Evolutionary conservation across 2,888 invertebrate species (phyloP), one percentile per base, ranked within the genome.

Genomic region (Polymixis lichenea): DNA sequence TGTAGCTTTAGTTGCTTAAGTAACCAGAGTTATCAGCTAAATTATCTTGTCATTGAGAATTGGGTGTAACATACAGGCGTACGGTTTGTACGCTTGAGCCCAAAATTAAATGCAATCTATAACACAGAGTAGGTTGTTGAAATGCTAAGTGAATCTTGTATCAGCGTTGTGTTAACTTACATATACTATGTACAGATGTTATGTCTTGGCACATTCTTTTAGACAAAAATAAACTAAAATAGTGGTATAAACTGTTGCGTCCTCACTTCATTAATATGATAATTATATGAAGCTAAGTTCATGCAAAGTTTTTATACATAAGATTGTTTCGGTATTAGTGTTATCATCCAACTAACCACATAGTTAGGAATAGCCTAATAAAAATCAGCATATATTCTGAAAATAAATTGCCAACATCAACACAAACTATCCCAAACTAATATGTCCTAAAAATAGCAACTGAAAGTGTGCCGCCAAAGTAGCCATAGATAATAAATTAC

Each of bases 401-500:
- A 13, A 49, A 46, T 38, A 25, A 51, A 56, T 5, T n/a, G 25
- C 11, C n/a, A 46, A 32, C 7, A 13, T 1, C 1, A 17, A 15
- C 49, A 7, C 9, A 15, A 56, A 17, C 13, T 0, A 53, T 38
- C 4, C 51, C n/a, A 6, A 75, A 82, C 49, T 65, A 49, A 55
- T 19, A 67, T 22, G 9, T 60, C 25, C 72, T 19, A 77, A 77
- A 67, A 71, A 83, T 72, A 51, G 28, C 19, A 28, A 28, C 43
- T 67, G 13, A 70, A 60, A 68, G 13, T 46, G 32, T 43, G 13
- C 51, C 58, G 38, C 46, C 15, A 28, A 64, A 67, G 67, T 76
- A 61, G 55, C 68, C 49, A 65, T 73, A 72, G 53, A 67, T 55
- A 71, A 75, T 84, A 84, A 84, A 82, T 75, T 62, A 84, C 80